phyloP scores from a whole-genome alignment of 2,888 invertebrate species.

The Parapristionchus giblindavisi region DNA sequence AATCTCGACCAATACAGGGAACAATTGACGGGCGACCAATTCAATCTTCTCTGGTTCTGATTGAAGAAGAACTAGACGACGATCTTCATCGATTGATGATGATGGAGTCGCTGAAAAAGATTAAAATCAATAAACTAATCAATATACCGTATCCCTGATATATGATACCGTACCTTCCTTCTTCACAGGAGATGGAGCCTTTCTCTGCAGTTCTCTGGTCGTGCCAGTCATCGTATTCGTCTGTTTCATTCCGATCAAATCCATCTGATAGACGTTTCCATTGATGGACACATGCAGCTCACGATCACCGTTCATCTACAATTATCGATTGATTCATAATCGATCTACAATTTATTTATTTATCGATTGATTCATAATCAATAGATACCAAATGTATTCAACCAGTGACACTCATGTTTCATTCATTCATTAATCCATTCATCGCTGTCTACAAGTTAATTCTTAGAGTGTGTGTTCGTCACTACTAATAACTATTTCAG shows the following conservation, averaged over 20 bases:
- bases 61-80: conserved; percentile 79
- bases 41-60: conserved; percentile 80
- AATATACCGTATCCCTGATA: too few relatives aligned
- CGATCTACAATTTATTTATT: too few relatives aligned
- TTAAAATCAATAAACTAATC: background rate
- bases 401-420: too few relatives aligned
- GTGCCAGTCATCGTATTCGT: conserved; percentile 97
- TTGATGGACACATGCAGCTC: conserved; percentile 41
- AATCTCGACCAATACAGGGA: conserved; percentile 94
- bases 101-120: conserved; percentile 75
- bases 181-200: conserved; percentile 35
- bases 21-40: conserved; percentile 79
- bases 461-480: too few relatives aligned
- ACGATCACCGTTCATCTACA: conserved; percentile 70
- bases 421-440: background rate
- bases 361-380: too few relatives aligned
- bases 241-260: conserved; percentile 96
- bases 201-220: conserved; percentile 86
- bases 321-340: too few relatives aligned
- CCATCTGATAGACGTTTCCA: conserved; percentile 91
- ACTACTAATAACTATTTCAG: too few relatives aligned
- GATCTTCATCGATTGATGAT: conserved; percentile 72
- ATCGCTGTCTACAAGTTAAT: background rate
- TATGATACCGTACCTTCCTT: conserved; percentile 31
- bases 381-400: too few relatives aligned